These are phyloP conservation scores for Nixonia krombeini DNA, from an alignment of 1,140 invertebrate genomes.

Conservation along the genomic window DNA sequence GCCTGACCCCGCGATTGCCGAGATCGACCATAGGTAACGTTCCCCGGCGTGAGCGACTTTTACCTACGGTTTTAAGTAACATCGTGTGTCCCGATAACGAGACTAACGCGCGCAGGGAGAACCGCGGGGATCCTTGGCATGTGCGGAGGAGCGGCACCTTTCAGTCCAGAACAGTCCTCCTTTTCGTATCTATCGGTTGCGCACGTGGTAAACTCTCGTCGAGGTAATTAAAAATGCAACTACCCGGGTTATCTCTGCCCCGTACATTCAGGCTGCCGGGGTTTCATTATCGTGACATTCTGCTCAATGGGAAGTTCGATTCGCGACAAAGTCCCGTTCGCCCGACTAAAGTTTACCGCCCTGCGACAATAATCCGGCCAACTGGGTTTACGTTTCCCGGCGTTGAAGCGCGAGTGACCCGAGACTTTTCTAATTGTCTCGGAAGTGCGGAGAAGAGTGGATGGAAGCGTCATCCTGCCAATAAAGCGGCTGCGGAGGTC, in stretches of 20 bases:
- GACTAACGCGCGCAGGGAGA: slow-evolving; percentile 40
- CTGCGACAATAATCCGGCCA: no score
- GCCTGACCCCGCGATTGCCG: slow-evolving; percentile 7
- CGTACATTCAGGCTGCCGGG: no score
- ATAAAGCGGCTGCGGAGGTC: no score
- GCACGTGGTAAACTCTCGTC: no score
- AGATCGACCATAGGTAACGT: slow-evolving; percentile 11
- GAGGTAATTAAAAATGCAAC: no score
- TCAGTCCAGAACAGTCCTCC: slow-evolving; percentile 8
- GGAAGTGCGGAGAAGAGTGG: slow-evolving; percentile 3
- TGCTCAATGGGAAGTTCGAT: no score
- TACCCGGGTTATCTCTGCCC: no score
- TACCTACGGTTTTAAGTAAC: slow-evolving; percentile 33
- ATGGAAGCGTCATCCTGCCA: slow-evolving; percentile 10
- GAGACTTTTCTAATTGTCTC: not conserved
- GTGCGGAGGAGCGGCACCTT: slow-evolving; percentile 19
- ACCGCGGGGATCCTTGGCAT: slow-evolving; percentile 33
- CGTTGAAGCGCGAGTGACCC: slow-evolving; percentile 4
- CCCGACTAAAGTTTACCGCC: no score
- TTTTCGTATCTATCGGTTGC: slow-evolving; percentile 28
- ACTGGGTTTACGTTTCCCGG: no score
- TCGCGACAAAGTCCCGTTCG: no score
- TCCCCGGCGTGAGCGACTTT: slow-evolving; percentile 6
- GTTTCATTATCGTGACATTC: no score
- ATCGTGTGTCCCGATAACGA: slow-evolving; percentile 40